Evolutionary conservation across 2,888 invertebrate genomes (phyloP).

Genomic region (Calameuta pallipes): DNA sequence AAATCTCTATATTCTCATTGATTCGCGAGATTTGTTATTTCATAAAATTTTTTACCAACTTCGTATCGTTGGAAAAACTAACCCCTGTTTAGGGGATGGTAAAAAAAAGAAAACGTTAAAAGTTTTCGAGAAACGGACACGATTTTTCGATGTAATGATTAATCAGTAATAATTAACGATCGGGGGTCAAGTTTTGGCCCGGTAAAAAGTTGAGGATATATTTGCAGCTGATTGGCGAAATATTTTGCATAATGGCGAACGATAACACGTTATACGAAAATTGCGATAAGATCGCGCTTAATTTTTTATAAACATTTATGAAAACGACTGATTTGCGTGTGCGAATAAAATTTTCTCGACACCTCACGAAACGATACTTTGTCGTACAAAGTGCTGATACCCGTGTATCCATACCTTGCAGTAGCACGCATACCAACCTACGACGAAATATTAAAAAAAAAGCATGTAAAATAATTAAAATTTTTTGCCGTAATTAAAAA

Average conservation of each 20-base stretch:
- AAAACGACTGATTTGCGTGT: constrained; percentile 19
- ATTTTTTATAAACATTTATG: constrained; percentile 4
- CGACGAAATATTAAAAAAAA: neutral
- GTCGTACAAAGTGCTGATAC: neutral
- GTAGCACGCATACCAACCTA: neutral
- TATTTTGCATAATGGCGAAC: constrained; percentile 3
- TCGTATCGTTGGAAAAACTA: neutral
- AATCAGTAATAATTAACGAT: neutral
- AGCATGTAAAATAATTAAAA: neutral
- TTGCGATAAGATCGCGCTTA: constrained; percentile 5
- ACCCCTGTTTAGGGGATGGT: neutral
- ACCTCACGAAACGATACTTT: constrained; percentile 9
- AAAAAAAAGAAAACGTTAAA: neutral
- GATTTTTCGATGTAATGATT: neutral
- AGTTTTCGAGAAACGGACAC: neutral
- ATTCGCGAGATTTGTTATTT: no score
- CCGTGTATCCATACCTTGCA: neutral
- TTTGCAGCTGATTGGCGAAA: constrained; percentile 8
- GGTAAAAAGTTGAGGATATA: neutral
- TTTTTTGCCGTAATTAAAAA: neutral
- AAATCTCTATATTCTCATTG: neutral
- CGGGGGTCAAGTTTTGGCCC: neutral
- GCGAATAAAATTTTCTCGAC: constrained; percentile 4
- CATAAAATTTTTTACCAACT: no score
- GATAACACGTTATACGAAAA: constrained; percentile 7